Conservation (phyloP, 1,140 invertebrate genomes). For the Drosophila bifasciata region DNA sequence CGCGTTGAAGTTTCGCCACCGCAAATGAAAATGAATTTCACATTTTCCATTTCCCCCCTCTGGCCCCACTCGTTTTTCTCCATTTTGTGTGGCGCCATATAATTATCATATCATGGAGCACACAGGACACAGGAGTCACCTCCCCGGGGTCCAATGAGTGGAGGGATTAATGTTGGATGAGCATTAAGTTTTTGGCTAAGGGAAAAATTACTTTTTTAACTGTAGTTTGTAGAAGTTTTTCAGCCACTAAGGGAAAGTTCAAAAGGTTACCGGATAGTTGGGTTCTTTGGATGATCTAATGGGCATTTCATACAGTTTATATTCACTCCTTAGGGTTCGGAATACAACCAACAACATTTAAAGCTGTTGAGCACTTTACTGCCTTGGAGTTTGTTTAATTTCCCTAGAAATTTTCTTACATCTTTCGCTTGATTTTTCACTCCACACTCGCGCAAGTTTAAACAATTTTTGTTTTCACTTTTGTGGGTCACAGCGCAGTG, state of each 20-base stretch:
- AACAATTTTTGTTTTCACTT: constrained; percentile 29
- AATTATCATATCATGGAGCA: constrained; percentile 74
- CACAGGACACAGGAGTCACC: constrained; percentile 18
- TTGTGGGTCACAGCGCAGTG: constrained; percentile 39
- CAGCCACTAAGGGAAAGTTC: background rate
- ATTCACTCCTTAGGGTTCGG: too few relatives aligned
- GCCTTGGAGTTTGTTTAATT: too few relatives aligned
- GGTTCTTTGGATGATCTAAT: too few relatives aligned
- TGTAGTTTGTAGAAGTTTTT: background rate
- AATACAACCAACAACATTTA: too few relatives aligned
- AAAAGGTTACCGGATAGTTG: constrained; percentile 1
- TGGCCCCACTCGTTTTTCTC: background rate
- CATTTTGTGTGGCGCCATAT: constrained; percentile 64
- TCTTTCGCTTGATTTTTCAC: background rate
- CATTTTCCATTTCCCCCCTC: constrained; percentile 60
- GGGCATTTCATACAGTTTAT: too few relatives aligned
- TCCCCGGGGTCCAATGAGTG: constrained; percentile 67
- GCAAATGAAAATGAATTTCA: constrained; percentile 69
- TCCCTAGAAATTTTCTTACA: background rate
- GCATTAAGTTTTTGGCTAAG: constrained; percentile 11
- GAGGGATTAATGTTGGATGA: constrained; percentile 40
- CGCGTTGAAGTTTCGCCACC: constrained; percentile 65
- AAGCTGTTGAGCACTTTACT: too few relatives aligned
- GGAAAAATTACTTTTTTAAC: constrained; percentile 11
- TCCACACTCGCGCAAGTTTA: too few relatives aligned